phyloP scores from a whole-genome alignment of 2,888 invertebrate genomes.

The Caenorhabditis uteleia region DNA sequence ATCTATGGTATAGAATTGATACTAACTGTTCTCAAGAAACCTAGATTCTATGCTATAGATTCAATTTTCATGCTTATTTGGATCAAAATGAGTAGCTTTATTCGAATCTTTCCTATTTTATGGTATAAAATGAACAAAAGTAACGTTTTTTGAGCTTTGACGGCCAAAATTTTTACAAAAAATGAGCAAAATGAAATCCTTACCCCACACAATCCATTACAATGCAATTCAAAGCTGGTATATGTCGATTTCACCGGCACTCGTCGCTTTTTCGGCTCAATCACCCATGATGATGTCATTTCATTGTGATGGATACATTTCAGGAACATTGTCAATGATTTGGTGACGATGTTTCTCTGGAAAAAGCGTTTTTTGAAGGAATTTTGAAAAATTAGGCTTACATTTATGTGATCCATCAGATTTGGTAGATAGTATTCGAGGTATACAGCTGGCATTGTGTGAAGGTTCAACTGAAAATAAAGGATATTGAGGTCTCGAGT shows the following conservation, averaged over 20 bases:
- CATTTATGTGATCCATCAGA: conserved; percentile 36
- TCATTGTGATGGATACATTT: conserved; percentile 23
- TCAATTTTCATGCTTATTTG: no score
- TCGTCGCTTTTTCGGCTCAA: conserved; percentile 11
- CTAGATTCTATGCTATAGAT: no score
- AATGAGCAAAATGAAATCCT: neutral
- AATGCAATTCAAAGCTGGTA: conserved; percentile 30
- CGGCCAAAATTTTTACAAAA: neutral
- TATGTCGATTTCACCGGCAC: conserved; percentile 14
- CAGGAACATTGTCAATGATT: conserved; percentile 27
- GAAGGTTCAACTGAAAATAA: conserved; percentile 33
- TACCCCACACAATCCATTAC: conserved; percentile 35
- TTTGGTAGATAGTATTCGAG: conserved; percentile 47
- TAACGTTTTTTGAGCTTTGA: no score
- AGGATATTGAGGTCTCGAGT: neutral
- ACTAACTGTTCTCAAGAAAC: no score
- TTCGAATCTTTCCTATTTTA: no score
- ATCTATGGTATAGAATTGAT: no score
- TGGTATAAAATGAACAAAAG: no score
- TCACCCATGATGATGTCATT: conserved; percentile 14
- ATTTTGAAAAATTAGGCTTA: neutral
- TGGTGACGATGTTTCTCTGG: conserved; percentile 17
- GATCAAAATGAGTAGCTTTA: no score
- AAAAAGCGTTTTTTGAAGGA: neutral
- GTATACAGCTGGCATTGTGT: conserved; percentile 41